These are phyloP conservation scores for Whitmania pigra DNA, from an alignment of 1,140 invertebrate genomes.

Conservation along the genomic window DNA sequence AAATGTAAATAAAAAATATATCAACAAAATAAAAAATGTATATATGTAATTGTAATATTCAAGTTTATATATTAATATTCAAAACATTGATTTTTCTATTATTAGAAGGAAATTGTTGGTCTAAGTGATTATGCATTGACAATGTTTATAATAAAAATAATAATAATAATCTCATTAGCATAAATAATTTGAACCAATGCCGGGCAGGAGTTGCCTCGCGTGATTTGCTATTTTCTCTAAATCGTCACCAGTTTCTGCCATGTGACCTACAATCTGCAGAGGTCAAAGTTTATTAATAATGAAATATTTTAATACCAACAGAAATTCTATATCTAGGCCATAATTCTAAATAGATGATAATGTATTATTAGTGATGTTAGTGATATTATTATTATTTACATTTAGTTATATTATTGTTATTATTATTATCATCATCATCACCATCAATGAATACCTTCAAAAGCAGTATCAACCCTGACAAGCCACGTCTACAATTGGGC, in stretches of 20 bases:
- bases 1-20: not conserved
- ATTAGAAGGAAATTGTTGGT: not conserved
- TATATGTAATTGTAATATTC: not conserved
- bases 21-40: too few relatives aligned
- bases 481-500: constrained; percentile 55
- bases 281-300: not conserved
- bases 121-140: not conserved
- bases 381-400: not conserved
- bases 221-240: constrained; percentile 45
- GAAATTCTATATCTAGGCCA: too few relatives aligned
- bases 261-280: constrained; percentile 55
- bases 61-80: not conserved
- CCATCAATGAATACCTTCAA: constrained; percentile 50
- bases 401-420: not conserved
- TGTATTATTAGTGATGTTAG: not conserved
- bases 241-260: constrained; percentile 52
- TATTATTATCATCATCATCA: not conserved
- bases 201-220: constrained; percentile 32
- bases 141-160: too few relatives aligned
- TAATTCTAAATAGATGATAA: not conserved
- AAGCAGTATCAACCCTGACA: constrained; percentile 60
- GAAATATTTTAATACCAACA: too few relatives aligned
- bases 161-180: too few relatives aligned
- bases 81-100: not conserved
- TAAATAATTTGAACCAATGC: constrained; percentile 31